Percentiles rank a stretch among this genome's conserved stretches.
Evolutionary conservation across 2,797 vertebrate genomes (phyloP).

Genomic region (Phalloptychus januarius): DNA sequence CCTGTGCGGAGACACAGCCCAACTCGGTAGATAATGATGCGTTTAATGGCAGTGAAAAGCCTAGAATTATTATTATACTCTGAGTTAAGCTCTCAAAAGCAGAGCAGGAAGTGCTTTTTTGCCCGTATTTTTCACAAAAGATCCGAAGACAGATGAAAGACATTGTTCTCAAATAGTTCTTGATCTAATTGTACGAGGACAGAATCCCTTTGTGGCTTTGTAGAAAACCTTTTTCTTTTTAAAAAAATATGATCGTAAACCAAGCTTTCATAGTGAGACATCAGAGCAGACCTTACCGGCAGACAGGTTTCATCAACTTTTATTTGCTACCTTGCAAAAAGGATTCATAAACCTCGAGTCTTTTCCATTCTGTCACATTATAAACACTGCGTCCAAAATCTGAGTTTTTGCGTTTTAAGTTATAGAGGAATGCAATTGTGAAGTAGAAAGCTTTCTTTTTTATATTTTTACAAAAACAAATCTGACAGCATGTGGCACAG

Average conservation of each 20-base stretch:
- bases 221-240: neutral
- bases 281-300: neutral
- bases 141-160: neutral
- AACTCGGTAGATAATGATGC: neutral
- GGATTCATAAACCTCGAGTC: neutral
- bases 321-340: neutral
- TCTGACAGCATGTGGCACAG: neutral
- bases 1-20: neutral
- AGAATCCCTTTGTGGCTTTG: neutral
- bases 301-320: neutral
- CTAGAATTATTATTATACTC: neutral
- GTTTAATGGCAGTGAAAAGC: neutral
- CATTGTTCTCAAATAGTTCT: neutral
- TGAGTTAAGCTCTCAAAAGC: neutral
- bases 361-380: neutral
- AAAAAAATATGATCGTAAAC: neutral
- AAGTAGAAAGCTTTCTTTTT: neutral
- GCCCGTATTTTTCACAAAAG: neutral
- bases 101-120: neutral
- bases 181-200: neutral
- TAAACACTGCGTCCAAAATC: neutral
- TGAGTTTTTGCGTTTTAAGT: neutral
- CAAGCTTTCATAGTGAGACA: neutral
- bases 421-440: neutral
- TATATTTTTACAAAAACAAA: neutral